These are phyloP conservation scores for Fragum whitleyi DNA, from an alignment of 2,888 invertebrate species.

Conservation along the genomic window DNA sequence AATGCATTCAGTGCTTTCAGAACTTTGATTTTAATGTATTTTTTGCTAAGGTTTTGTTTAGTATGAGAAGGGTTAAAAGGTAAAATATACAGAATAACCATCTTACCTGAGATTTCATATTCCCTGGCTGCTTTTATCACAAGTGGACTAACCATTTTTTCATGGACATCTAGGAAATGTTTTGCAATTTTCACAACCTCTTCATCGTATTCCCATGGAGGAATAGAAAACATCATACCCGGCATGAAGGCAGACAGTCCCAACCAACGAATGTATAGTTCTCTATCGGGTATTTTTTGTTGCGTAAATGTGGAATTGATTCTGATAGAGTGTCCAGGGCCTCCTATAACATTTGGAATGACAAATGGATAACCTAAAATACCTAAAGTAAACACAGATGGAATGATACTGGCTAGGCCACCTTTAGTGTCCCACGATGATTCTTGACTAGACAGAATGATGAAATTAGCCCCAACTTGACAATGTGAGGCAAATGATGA, in stretches of 20 bases:
- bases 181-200: constrained; percentile 80
- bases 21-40: too few species aligned
- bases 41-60: too few species aligned
- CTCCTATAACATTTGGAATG: constrained; percentile 97
- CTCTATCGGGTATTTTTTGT: constrained; percentile 78
- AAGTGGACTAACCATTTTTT: constrained; percentile 63
- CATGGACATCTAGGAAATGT: constrained; percentile 69
- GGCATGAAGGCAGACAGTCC: constrained; percentile 95
- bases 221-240: constrained; percentile 94
- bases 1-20: too few species aligned
- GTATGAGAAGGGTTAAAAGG: too few species aligned
- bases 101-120: constrained; percentile 66
- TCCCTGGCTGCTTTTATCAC: constrained; percentile 74
- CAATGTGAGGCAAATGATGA: constrained; percentile 93
- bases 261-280: constrained; percentile 92
- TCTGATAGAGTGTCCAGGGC: constrained; percentile 86
- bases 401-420: constrained; percentile 92
- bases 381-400: constrained; percentile 88
- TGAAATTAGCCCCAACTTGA: constrained; percentile 93
- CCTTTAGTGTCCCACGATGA: constrained; percentile 93
- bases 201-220: constrained; percentile 95
- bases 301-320: constrained; percentile 27
- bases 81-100: too few species aligned
- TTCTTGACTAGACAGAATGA: constrained; percentile 93
- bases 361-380: constrained; percentile 96